Evolutionary conservation across 2,113 vertebrate genomes (phyloP).

Genomic region (Aptenodytes forsteri): DNA sequence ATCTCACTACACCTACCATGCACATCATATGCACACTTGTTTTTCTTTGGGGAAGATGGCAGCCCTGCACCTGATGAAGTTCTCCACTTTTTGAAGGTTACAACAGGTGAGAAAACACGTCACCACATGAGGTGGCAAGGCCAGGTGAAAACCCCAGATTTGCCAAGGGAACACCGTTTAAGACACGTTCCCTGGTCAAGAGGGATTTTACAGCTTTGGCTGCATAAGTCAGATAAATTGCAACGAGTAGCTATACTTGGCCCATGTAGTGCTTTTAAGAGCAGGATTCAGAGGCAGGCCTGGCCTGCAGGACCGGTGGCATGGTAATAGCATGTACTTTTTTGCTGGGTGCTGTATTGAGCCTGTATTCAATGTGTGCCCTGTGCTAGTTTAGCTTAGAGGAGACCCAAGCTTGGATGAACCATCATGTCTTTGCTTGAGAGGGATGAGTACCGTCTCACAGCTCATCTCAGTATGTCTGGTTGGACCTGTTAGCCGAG

Average conservation of each 20-base stretch:
- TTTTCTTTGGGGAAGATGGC: neutral
- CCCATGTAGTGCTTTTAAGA: neutral
- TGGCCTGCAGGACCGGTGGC: neutral
- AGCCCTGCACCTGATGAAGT: neutral
- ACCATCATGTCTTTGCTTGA: neutral
- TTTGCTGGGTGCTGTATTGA: neutral
- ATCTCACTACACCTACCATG: neutral
- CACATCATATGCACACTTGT: fast-evolving
- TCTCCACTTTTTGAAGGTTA: neutral
- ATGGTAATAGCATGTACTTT: neutral
- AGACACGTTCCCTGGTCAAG: neutral
- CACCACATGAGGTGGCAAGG: neutral
- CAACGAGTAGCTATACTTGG: neutral
- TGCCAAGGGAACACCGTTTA: neutral
- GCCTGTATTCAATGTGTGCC: fast-evolving
- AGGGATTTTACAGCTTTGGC: neutral
- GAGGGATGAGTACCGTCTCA: neutral
- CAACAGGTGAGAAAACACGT: neutral
- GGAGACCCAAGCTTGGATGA: neutral
- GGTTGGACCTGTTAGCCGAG: neutral
- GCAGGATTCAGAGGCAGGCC: neutral
- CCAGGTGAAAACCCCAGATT: neutral
- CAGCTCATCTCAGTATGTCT: neutral
- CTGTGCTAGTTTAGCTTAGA: neutral
- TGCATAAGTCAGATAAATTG: neutral